Evolutionary conservation across 2,113 vertebrate species (phyloP).

Genomic region (Syngnathoides biaculeatus): DNA sequence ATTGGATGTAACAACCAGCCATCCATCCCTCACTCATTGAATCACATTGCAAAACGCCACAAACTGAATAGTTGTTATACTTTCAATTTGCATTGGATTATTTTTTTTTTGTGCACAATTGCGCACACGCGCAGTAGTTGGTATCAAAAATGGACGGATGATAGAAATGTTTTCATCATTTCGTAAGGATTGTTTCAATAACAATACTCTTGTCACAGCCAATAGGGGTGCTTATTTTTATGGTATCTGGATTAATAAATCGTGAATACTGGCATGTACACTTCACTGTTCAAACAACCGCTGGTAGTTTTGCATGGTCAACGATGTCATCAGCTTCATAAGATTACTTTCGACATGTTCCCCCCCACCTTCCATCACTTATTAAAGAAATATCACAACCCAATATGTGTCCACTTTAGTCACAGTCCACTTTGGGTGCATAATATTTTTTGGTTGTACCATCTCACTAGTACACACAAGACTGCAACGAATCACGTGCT

Average conservation of each 20-base stretch:
- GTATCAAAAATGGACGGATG: no score
- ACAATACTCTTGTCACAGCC: background rate
- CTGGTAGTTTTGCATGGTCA: background rate
- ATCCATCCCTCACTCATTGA: no score
- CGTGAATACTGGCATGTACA: background rate
- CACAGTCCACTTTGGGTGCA: background rate
- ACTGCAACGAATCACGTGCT: background rate
- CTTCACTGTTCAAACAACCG: background rate
- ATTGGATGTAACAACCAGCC: no score
- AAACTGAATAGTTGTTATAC: no score
- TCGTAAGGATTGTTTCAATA: no score
- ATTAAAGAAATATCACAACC: background rate
- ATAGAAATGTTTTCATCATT: no score
- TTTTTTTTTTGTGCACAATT: no score
- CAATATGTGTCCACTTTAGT: background rate
- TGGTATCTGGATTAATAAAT: background rate
- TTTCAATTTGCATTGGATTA: no score
- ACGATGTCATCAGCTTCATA: background rate
- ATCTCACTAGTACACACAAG: background rate
- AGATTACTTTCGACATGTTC: background rate
- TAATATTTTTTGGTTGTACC: background rate
- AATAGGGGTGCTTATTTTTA: background rate
- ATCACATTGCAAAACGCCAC: no score
- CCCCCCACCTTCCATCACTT: background rate
- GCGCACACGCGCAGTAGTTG: no score